Evolutionary conservation across 1,140 invertebrate genomes (phyloP).

Genomic region (Aplysia californica): DNA sequence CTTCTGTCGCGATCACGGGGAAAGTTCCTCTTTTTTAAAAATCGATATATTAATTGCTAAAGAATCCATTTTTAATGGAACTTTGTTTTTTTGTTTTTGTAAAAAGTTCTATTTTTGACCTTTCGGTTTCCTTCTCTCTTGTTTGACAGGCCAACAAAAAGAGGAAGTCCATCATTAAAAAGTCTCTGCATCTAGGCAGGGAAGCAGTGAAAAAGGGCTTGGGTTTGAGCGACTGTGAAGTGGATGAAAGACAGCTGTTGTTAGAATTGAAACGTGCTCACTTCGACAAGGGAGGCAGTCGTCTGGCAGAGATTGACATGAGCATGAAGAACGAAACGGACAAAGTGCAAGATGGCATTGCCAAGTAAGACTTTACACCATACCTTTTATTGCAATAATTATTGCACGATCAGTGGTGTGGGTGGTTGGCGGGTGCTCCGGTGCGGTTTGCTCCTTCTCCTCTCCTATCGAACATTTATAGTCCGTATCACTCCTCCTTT

Average conservation of each 20-base stretch:
- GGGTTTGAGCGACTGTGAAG: conserved; percentile 73
- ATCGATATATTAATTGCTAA: neutral
- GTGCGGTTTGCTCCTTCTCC: no score
- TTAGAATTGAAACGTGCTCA: conserved; percentile 76
- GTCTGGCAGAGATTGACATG: conserved; percentile 83
- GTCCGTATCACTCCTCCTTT: no score
- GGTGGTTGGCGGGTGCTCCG: no score
- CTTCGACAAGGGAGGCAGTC: conserved; percentile 76
- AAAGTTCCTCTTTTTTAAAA: neutral
- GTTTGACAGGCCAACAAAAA: conserved; percentile 23
- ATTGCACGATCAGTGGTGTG: no score
- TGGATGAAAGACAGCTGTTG: conserved; percentile 42
- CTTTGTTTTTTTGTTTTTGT: neutral
- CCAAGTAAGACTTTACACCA: conserved; percentile 71
- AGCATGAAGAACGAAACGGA: conserved; percentile 88
- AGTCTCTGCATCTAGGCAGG: conserved; percentile 75
- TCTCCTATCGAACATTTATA: no score
- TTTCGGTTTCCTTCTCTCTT: no score
- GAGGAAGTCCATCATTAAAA: conserved; percentile 75
- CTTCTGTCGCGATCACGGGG: no score
- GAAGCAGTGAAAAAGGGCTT: conserved; percentile 79
- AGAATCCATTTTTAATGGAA: no score
- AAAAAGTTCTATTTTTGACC: no score
- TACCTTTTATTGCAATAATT: no score
- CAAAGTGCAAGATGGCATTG: conserved; percentile 89